Percentiles rank a stretch among this genome's conserved stretches.
These are phyloP conservation scores for Drosophila algonquin DNA, from an alignment of 2,888 invertebrate genomes.

Conservation along the genomic window DNA sequence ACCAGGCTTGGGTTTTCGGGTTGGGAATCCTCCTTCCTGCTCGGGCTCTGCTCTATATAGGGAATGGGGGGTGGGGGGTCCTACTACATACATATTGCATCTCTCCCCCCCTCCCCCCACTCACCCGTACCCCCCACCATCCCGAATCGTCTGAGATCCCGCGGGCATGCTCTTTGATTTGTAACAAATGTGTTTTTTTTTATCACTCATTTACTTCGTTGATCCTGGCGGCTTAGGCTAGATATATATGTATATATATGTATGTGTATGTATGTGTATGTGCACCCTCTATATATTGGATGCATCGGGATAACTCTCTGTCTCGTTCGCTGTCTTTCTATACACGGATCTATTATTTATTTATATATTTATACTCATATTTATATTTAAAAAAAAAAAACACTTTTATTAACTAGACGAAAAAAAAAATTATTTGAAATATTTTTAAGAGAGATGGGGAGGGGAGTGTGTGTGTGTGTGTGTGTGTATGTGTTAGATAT, in stretches of 20 bases:
- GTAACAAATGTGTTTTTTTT: slow-evolving; percentile 61
- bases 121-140: background rate
- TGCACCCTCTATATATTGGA: slow-evolving; percentile 11
- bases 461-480: background rate
- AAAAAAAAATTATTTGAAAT: slow-evolving; percentile 28
- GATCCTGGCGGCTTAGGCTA: slow-evolving; percentile 81
- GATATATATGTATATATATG: slow-evolving; percentile 28
- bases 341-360: slow-evolving; percentile 24
- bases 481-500: slow-evolving; percentile 17
- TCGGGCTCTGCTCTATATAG: background rate
- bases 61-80: background rate
- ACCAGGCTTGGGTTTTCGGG: background rate
- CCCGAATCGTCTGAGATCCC: slow-evolving; percentile 7
- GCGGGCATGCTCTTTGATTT: slow-evolving; percentile 1
- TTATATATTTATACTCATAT: slow-evolving; percentile 21
- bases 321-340: slow-evolving; percentile 3
- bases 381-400: slow-evolving; percentile 27
- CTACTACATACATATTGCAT: slow-evolving; percentile 3
- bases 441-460: background rate
- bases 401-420: slow-evolving; percentile 36
- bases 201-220: slow-evolving; percentile 84
- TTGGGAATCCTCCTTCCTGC: background rate
- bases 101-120: background rate
- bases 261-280: slow-evolving; percentile 13
- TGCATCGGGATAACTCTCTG: slow-evolving; percentile 1